Base-by-base conservation (phyloP, 2,113 vertebrate genomes). In the Chascanopsetta lugubris region DNA sequence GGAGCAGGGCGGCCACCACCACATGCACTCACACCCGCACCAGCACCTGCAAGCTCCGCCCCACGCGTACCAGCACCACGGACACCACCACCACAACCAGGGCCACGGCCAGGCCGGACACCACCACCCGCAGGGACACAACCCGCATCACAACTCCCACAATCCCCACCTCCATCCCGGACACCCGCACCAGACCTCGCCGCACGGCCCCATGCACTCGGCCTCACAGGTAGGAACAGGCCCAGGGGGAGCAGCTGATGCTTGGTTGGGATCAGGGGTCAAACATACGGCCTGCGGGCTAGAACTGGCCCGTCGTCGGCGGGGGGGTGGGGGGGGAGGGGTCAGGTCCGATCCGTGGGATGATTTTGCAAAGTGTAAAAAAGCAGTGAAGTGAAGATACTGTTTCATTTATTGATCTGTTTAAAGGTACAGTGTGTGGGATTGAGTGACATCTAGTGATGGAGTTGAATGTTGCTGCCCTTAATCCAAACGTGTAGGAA, bases 11-110 rank as follows among this genome's bases (percentile, higher is more conserved):
- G 74, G 87, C 0, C 97, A 99, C 88, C 96, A 98, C 47, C 96
- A 97, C 77, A 92, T 98, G 95, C 96, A 98, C 91, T 94, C 96
- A 0, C 96, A 98, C 82, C 94, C 94, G 0, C 97, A 99, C 94
- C 96, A 96, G 91, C 97, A 98, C 91, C 94, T 97, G 89, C 95
- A 97, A 84, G 95, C 94, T 62, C 96, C 94, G 30, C 95, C 94
- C 0, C 90, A 96, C 0, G 93, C 95, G 54, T 96, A 97, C 78
- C 93, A 96, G 83, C 96, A 97, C 70, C 92, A 93, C 55, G 67
- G 78, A 45, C 88, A 91, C 46, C 94, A 82, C 91, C 94, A 68
- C 87, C 96, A 79, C 93, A 93, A 91, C 90, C 97, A 97, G 79
- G 92, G 88, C 60, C 94, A 96, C 22, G 90, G 93, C 48, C 97